Evolutionary conservation across 1,140 invertebrate species (phyloP).

Genomic region (Drosophila suzukii): DNA sequence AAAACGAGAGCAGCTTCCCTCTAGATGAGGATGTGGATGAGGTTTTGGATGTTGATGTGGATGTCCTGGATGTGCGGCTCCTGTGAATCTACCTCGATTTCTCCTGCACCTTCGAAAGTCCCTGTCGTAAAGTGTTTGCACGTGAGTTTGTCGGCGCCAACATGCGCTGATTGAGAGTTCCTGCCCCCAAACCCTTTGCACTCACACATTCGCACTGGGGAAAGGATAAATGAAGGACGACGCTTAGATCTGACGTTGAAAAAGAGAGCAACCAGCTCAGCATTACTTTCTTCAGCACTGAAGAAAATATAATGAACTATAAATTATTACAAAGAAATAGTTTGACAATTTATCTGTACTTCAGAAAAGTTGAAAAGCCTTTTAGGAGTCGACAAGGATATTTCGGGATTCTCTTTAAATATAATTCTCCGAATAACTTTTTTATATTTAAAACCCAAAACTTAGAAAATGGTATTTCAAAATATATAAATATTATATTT

Average conservation of each 20-base stretch:
- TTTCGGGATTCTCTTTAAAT: too few relatives aligned
- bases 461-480: too few relatives aligned
- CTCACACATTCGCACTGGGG: conserved; percentile 32
- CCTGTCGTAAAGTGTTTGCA: conserved; percentile 78
- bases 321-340: background rate
- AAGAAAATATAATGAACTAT: background rate
- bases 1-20: conserved; percentile 51
- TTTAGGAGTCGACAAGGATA: too few relatives aligned
- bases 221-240: conserved; percentile 81
- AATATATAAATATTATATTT: too few relatives aligned
- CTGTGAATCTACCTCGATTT: conserved; percentile 8
- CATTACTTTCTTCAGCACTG: conserved; percentile 25
- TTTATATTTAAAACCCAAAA: too few relatives aligned
- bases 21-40: conserved; percentile 4
- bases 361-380: too few relatives aligned
- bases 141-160: conserved; percentile 77
- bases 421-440: too few relatives aligned
- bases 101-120: conserved; percentile 22
- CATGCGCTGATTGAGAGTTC: conserved; percentile 79
- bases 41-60: background rate
- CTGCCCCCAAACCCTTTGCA: conserved; percentile 19
- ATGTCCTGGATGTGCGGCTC: conserved; percentile 16
- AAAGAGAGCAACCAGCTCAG: conserved; percentile 37
- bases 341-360: too few relatives aligned
- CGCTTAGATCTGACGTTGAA: conserved; percentile 65